These are phyloP conservation scores for Heteromyza rotundicornis DNA, from an alignment of 2,888 invertebrate species.

Conservation along the genomic window DNA sequence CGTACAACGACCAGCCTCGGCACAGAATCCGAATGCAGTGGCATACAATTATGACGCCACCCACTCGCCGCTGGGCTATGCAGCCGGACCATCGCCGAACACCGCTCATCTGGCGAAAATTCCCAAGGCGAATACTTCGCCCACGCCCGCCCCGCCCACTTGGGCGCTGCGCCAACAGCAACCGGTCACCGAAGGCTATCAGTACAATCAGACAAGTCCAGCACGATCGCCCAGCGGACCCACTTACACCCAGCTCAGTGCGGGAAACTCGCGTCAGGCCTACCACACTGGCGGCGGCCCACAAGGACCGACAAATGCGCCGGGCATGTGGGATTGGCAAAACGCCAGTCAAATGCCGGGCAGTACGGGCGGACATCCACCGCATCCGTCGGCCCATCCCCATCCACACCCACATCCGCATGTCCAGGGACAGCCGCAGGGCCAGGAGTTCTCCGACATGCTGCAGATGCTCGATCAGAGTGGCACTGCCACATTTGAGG, in stretches of 20 bases:
- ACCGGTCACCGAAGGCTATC: slow-evolving; percentile 74
- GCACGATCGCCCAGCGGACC: slow-evolving; percentile 84
- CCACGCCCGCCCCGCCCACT: slow-evolving; percentile 67
- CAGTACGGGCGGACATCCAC: slow-evolving; percentile 65
- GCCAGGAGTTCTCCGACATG: slow-evolving; percentile 89
- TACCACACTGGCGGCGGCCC: slow-evolving; percentile 64
- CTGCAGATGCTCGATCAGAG: slow-evolving; percentile 89
- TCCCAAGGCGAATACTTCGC: slow-evolving; percentile 73
- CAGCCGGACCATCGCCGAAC: slow-evolving; percentile 67
- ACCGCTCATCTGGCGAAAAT: slow-evolving; percentile 69
- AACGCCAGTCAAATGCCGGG: slow-evolving; percentile 63
- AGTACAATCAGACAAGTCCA: slow-evolving; percentile 74
- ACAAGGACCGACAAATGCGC: slow-evolving; percentile 43
- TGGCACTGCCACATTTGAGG: slow-evolving; percentile 83
- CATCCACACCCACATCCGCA: slow-evolving; percentile 62
- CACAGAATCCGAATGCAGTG: slow-evolving; percentile 69
- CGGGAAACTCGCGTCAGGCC: slow-evolving; percentile 65
- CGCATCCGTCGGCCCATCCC: slow-evolving; percentile 40
- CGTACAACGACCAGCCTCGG: slow-evolving; percentile 71
- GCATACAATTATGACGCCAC: slow-evolving; percentile 79
- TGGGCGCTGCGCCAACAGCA: slow-evolving; percentile 63
- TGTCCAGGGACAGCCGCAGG: slow-evolving; percentile 67
- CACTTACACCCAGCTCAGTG: slow-evolving; percentile 80
- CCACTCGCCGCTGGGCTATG: slow-evolving; percentile 67
- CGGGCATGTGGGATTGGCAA: slow-evolving; percentile 84